phyloP scores from a whole-genome alignment of 2,888 invertebrate species.

The Kuschelorhynchus macadamiae region DNA sequence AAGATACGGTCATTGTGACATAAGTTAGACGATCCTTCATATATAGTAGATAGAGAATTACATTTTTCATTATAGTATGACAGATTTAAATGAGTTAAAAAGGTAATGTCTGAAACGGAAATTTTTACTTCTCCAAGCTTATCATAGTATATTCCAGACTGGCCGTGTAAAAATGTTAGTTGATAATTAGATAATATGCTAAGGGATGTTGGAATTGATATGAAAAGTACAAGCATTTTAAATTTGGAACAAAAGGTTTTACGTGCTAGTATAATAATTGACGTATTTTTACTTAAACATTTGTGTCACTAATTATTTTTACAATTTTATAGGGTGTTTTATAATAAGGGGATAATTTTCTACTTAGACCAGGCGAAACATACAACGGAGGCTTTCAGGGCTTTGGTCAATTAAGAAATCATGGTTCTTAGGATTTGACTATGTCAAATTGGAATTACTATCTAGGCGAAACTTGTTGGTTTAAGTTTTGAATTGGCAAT shows the following conservation, averaged over 20 bases:
- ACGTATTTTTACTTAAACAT: constrained; percentile 7
- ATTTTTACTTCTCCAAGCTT: not conserved
- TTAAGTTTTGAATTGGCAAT: too few relatives aligned
- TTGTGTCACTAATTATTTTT: not conserved
- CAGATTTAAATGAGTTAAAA: not conserved
- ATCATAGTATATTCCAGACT: not conserved
- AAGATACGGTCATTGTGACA: too few relatives aligned
- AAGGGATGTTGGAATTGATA: not conserved
- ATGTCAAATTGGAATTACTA: too few relatives aligned
- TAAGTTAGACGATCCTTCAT: too few relatives aligned
- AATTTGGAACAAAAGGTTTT: constrained; percentile 19
- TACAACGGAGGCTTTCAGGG: too few relatives aligned
- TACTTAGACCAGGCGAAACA: too few relatives aligned
- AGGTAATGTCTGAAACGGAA: not conserved
- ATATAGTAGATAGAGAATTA: too few relatives aligned
- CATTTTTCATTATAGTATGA: constrained; percentile 1
- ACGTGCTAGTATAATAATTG: constrained; percentile 1
- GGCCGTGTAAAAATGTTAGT: not conserved
- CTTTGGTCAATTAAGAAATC: too few relatives aligned
- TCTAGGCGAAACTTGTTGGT: too few relatives aligned
- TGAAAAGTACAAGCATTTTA: not conserved
- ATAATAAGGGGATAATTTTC: not conserved
- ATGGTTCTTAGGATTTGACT: too few relatives aligned
- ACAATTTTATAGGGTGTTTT: constrained; percentile 8
- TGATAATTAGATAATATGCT: not conserved